Evolutionary conservation across 2,888 invertebrate species (phyloP), one percentile per base, ranked within the genome.

Genomic region (Amblyjoppa proteus): DNA sequence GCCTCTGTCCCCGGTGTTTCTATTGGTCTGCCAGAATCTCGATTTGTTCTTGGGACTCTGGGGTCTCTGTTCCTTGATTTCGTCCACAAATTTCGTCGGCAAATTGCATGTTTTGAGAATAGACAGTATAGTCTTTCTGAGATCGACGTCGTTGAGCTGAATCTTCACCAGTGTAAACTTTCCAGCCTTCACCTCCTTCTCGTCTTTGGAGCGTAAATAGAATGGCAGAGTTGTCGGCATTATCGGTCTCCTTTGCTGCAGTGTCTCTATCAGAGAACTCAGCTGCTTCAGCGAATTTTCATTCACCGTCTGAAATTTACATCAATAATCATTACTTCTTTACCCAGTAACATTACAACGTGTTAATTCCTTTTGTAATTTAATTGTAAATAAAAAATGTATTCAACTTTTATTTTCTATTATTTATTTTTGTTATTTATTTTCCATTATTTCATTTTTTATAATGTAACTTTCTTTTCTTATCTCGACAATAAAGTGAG

Each of bases 241-340:
- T 68, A 96, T 94, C 70, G 95, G 95, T 87, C 95, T 95, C 90
- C 96, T 95, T 90, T 96, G 95, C 91, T 97, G 97, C 78, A 98
- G 95, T 38, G 96, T 96, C 94, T 98, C 97, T 89, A 99, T 95
- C 91, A 98, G 96, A 38, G 97, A 97, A 94, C 98, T 98, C 74
- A 99, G 94, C 89, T 97, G 96, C 93, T 99, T 98, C 84, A 99
- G 94, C 0, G 98, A 98, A 91, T 97, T 96, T 94, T 99, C 99
- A 95, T 99, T 99, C 0, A 97, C 96, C 88, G 96, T 96, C 97
- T 98, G 94, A 68, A 96, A 83, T 71, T n/a, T 7, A 81, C 73
- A 81, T 56, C 61, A 83, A 66, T 49, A 56, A 61, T 16, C 5
- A 3, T 49, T 49, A 49, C 3, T 16, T 49, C 13, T 49, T 49